Conservation (phyloP, 2,888 invertebrate genomes). For the Hydrotaea diabolus region DNA sequence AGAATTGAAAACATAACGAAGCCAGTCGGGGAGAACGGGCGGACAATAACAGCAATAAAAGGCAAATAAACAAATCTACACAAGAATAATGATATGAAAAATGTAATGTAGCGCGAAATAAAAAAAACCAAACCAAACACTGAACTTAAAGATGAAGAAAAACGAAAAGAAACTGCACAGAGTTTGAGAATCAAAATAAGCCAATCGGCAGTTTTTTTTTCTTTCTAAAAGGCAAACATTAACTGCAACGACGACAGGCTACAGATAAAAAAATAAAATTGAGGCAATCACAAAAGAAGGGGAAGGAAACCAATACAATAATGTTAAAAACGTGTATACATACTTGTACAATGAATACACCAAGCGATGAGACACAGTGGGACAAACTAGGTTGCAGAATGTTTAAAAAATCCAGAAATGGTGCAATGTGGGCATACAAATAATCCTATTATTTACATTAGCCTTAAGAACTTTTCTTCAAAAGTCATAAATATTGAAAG, state of each 20-base stretch:
- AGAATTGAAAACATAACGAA: constrained; percentile 7
- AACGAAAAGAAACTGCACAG: constrained; percentile 27
- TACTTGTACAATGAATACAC: not conserved
- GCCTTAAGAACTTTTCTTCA: too few relatives aligned
- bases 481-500: too few relatives aligned
- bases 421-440: too few relatives aligned
- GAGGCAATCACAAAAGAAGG: constrained; percentile 7
- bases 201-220: constrained; percentile 40
- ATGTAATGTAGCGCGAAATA: constrained; percentile 32
- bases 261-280: constrained; percentile 55
- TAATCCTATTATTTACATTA: too few relatives aligned
- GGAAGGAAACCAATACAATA: constrained; percentile 15
- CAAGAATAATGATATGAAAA: constrained; percentile 49
- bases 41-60: constrained; percentile 31
- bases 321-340: constrained; percentile 43
- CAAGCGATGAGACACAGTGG: not conserved
- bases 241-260: constrained; percentile 36
- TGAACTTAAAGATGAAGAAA: constrained; percentile 2
- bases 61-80: constrained; percentile 5
- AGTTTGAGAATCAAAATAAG: constrained; percentile 44
- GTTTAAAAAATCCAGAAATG: too few relatives aligned
- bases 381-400: too few relatives aligned
- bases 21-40: not conserved
- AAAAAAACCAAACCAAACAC: constrained; percentile 12
- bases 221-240: constrained; percentile 37